Evolutionary conservation across 2,797 vertebrate genomes (phyloP).

Genomic region (Garrulus glandarius): DNA sequence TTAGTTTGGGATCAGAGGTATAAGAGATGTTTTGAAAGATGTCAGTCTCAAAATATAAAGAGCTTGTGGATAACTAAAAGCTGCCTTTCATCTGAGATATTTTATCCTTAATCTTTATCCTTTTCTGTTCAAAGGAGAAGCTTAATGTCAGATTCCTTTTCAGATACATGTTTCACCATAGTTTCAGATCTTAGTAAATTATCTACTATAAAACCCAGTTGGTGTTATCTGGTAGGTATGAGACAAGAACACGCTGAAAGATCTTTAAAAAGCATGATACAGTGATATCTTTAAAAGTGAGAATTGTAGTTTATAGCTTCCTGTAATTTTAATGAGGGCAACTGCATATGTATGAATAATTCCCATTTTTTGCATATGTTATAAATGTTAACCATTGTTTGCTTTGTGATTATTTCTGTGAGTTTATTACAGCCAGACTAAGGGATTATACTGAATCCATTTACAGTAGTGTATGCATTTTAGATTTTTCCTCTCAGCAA

Average conservation of each 20-base stretch:
- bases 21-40: not conserved
- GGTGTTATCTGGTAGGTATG: not conserved
- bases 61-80: not conserved
- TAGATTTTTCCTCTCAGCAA: not conserved
- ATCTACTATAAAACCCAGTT: not conserved
- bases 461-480: not conserved
- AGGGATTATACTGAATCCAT: constrained; percentile 2
- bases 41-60: not conserved
- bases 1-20: not conserved
- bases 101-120: not conserved
- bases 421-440: not conserved
- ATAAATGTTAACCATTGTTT: not conserved
- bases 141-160: not conserved
- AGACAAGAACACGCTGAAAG: not conserved
- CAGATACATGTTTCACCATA: not conserved
- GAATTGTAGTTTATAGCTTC: not conserved
- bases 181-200: not conserved
- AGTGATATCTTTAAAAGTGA: not conserved
- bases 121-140: not conserved
- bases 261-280: not conserved
- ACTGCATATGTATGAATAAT: not conserved
- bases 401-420: not conserved
- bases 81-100: not conserved
- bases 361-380: not conserved
- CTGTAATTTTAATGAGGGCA: not conserved